Evolutionary conservation across 2,113 vertebrate species (phyloP), one percentile per base, ranked within the genome.

Genomic region (Ariopsis seemanni): DNA sequence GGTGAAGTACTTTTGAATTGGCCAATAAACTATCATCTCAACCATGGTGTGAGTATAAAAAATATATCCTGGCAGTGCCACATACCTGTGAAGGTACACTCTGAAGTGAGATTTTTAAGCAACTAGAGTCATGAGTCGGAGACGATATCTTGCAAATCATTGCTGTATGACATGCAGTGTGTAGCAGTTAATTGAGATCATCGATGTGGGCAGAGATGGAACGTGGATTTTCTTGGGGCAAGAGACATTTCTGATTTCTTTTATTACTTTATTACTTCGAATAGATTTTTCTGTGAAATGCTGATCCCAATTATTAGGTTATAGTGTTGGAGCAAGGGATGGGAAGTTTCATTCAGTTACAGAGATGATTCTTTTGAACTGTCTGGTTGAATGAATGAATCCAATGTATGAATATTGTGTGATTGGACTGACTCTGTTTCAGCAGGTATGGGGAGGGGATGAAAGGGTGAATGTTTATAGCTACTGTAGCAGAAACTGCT

Each of bases 21-120:
- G 62, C 72, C 84, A 87, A 88, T 90, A 90, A 91, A 90, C 84
- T 60, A 85, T 86, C 85, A 85, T 83, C 77, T 25, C 74, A 85
- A 88, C 62, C 86, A 82, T 84, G 85, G 75, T 83, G 15, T 78
- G 58, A 62, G 67, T 78, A n/a, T 77, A 65, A 81, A 84, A 85
- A 62, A 84, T 42, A 75, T 30, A 52, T 50, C 52, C 48, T 50
- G 85, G 58, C 58, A 62, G 62, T 79, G 50, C 25, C 60, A 89
- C 50, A 58, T 27, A 84, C 81, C 83, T 85, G 83, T 83, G 85
- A 89, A 89, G 84, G 75, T 53, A 80, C 42, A 58, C 67, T 62
- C 53, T 83, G 25, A n/a, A 79, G 63, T n/a, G 82, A 60, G 60
- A 15, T 67, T 90, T 79, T 84, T 5, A 8, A 77, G 63, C 42